These are phyloP conservation scores for Amblyteles armatorius DNA, from an alignment of 2,888 invertebrate species.

Conservation along the genomic window DNA sequence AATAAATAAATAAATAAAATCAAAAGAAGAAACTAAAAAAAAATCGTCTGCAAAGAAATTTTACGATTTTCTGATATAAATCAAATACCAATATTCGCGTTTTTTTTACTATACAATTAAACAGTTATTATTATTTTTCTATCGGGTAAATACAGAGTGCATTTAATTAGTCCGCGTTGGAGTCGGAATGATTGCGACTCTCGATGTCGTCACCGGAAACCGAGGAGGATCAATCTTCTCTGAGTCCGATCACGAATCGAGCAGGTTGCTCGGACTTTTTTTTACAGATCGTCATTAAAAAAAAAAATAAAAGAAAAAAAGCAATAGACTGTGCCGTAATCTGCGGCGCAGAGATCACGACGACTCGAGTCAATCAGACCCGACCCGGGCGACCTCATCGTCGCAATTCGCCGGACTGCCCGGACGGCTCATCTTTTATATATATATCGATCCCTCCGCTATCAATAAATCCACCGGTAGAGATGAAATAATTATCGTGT, in stretches of 20 bases:
- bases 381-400: slow-evolving; percentile 57
- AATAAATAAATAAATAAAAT: neutral
- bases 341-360: slow-evolving; percentile 36
- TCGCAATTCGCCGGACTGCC: slow-evolving; percentile 40
- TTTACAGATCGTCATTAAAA: slow-evolving; percentile 31
- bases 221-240: slow-evolving; percentile 27
- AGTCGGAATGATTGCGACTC: neutral
- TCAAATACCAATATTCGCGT: neutral
- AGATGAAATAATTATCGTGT: slow-evolving; percentile 57
- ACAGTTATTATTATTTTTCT: neutral
- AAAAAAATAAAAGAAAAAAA: slow-evolving; percentile 34
- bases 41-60: neutral
- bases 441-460: slow-evolving; percentile 35
- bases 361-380: slow-evolving; percentile 59
- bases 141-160: neutral
- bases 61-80: slow-evolving; percentile 2
- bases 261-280: slow-evolving; percentile 49
- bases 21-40: neutral
- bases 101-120: neutral
- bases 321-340: slow-evolving; percentile 24
- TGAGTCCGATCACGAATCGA: slow-evolving; percentile 51
- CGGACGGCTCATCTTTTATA: slow-evolving; percentile 51
- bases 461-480: slow-evolving; percentile 41
- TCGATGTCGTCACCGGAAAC: slow-evolving; percentile 28
- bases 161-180: neutral